These are phyloP conservation scores for Microplitis deprimator DNA, from an alignment of 2,888 invertebrate genomes.

Conservation along the genomic window DNA sequence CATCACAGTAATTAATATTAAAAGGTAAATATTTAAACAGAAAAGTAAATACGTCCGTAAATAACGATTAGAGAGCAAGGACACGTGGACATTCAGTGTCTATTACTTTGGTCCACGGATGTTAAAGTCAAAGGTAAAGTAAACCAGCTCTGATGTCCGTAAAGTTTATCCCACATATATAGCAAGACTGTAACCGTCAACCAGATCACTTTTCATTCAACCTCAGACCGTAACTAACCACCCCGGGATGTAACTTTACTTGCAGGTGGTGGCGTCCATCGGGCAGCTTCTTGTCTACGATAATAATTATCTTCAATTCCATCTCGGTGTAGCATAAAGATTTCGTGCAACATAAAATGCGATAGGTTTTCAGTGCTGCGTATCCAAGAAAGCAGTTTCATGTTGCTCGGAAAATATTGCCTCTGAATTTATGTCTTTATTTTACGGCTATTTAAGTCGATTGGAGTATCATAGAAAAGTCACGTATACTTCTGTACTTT, in stretches of 20 bases:
- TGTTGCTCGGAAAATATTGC: background rate
- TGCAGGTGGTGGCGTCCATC: background rate
- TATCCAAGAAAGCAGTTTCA: background rate
- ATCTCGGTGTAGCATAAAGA: background rate
- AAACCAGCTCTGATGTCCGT: conserved; percentile 18
- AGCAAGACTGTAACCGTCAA: conserved; percentile 13
- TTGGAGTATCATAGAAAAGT: background rate
- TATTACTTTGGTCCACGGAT: conserved; percentile 13
- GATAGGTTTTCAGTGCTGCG: background rate
- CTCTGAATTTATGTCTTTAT: background rate
- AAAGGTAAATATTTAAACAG: background rate
- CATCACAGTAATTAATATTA: background rate
- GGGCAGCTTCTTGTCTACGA: background rate
- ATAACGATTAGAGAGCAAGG: background rate
- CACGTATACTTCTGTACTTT: background rate
- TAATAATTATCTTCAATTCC: background rate
- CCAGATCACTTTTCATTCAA: conserved; percentile 23
- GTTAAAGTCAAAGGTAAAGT: conserved; percentile 46
- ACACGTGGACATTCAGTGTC: conserved; percentile 8
- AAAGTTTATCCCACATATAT: conserved; percentile 31
- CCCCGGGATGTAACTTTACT: conserved; percentile 13
- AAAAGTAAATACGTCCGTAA: background rate
- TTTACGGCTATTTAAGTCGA: background rate
- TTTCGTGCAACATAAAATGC: background rate
- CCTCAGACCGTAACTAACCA: background rate